Percentiles rank a stretch among this genome's conserved stretches.
These are phyloP conservation scores for Hydrophis major DNA, from an alignment of 2,797 vertebrate species.

Conservation along the genomic window DNA sequence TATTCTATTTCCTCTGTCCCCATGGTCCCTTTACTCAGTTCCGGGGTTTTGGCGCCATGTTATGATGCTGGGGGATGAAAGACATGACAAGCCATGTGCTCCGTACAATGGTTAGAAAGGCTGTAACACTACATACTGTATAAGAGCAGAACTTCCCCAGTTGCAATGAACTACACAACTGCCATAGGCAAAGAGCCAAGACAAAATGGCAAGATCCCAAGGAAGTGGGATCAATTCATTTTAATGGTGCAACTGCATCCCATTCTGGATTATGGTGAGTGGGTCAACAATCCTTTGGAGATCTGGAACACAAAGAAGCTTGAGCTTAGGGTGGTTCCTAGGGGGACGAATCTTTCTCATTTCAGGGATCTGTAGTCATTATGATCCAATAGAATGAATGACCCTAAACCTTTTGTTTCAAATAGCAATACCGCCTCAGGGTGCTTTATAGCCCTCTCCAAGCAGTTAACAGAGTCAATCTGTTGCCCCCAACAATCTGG, in stretches of 20 bases:
- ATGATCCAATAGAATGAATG: not conserved
- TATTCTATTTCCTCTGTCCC: not conserved
- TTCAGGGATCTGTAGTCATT: not conserved
- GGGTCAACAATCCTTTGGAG: not conserved
- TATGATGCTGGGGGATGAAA: not conserved
- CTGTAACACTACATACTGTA: not conserved
- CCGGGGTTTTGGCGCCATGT: not conserved
- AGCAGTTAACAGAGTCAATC: too few species aligned
- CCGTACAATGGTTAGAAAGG: not conserved
- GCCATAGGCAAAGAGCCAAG: not conserved
- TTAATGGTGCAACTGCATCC: not conserved
- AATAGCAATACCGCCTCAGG: too few species aligned
- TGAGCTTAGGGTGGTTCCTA: not conserved
- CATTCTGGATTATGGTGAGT: not conserved
- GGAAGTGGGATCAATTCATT: not conserved
- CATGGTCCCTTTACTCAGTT: not conserved
- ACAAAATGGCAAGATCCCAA: not conserved
- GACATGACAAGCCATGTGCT: not conserved
- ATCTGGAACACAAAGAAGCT: not conserved
- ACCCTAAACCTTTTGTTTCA: not conserved
- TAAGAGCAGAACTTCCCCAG: not conserved
- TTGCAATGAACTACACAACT: not conserved
- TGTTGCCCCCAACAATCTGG: too few species aligned
- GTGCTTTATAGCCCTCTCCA: too few species aligned
- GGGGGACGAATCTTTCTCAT: not conserved